phyloP scores from a whole-genome alignment of 2,888 invertebrate species.

The Eugnorisma glareosa region DNA sequence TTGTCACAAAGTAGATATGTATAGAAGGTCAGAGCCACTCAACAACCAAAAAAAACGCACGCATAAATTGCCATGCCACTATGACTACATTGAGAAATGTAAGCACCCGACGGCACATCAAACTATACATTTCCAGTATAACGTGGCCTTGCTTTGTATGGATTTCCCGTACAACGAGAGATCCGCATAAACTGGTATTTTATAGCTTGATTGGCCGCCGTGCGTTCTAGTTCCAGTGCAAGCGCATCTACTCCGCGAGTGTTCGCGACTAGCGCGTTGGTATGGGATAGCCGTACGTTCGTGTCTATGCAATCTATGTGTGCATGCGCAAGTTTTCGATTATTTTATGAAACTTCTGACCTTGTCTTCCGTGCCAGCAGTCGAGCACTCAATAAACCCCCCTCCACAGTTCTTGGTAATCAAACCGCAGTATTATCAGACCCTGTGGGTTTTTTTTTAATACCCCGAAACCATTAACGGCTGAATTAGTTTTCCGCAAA shows the following conservation, averaged over 20 bases:
- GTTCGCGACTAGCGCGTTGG: neutral
- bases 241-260: neutral
- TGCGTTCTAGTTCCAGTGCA: neutral
- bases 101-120: too few relatives aligned
- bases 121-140: too few relatives aligned
- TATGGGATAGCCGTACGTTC: neutral
- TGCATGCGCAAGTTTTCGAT: neutral
- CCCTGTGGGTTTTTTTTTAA: conserved; percentile 67
- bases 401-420: conserved; percentile 73
- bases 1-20: conserved; percentile 51
- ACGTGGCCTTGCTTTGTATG: too few relatives aligned
- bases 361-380: conserved; percentile 42
- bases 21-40: conserved; percentile 3
- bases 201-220: too few relatives aligned
- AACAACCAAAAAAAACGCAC: neutral
- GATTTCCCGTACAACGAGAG: too few relatives aligned
- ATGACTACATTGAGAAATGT: neutral
- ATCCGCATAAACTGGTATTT: too few relatives aligned
- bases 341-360: conserved; percentile 4
- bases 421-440: conserved; percentile 73
- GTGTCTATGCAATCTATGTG: too few relatives aligned
- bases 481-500: conserved; percentile 57
- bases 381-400: conserved; percentile 76
- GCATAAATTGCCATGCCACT: neutral
- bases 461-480: conserved; percentile 72